A percentile compares a stretch with the other conserved stretches of the same genome.
Evolutionary conservation across 2,888 invertebrate species (phyloP).

Genomic region (Drosophila fungiperda): DNA sequence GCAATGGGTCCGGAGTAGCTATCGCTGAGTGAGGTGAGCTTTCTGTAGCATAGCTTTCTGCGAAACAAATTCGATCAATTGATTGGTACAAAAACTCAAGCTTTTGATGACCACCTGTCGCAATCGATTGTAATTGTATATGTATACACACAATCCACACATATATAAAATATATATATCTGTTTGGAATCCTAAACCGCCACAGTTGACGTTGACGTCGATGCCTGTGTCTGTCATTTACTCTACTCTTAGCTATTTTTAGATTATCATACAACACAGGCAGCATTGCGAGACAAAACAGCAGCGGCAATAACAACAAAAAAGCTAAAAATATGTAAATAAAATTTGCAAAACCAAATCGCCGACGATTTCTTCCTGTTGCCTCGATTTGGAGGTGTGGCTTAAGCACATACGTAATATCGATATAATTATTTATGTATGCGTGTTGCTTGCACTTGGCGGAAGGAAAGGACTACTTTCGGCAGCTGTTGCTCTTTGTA

Average conservation of each 20-base stretch:
- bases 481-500: slow-evolving; percentile 34
- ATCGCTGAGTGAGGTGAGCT: neutral
- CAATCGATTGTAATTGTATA: neutral
- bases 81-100: neutral
- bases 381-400: neutral
- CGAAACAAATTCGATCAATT: slow-evolving; percentile 11
- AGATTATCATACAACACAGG: slow-evolving; percentile 49
- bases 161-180: neutral
- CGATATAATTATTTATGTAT: neutral
- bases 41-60: slow-evolving; percentile 54
- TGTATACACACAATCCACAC: neutral
- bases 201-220: slow-evolving; percentile 7
- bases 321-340: slow-evolving; percentile 19
- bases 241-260: slow-evolving; percentile 52
- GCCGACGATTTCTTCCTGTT: slow-evolving; percentile 42
- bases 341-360: slow-evolving; percentile 33
- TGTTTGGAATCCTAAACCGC: slow-evolving; percentile 46
- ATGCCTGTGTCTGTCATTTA: slow-evolving; percentile 47
- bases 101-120: slow-evolving; percentile 43
- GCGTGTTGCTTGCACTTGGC: slow-evolving; percentile 29
- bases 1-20: neutral
- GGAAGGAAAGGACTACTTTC: slow-evolving; percentile 52
- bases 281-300: slow-evolving; percentile 43
- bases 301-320: slow-evolving; percentile 21
- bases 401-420: neutral